These are phyloP conservation scores for Scophthalmus maximus DNA, from an alignment of 2,113 vertebrate species.

Conservation along the genomic window DNA sequence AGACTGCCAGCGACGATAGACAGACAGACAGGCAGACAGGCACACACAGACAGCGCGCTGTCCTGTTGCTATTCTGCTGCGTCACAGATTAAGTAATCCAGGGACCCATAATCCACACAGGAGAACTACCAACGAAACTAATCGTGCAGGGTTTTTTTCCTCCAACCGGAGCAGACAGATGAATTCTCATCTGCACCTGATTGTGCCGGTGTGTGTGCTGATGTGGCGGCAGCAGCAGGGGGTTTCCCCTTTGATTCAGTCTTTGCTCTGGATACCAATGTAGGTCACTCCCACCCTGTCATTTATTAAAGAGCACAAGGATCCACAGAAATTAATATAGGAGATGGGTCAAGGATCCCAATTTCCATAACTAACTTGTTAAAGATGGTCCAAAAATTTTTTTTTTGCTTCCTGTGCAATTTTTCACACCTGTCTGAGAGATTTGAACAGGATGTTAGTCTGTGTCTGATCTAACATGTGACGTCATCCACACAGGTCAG, in stretches of 20 bases:
- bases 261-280: neutral
- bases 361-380: neutral
- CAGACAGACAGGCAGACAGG: no score
- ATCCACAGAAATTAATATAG: no score
- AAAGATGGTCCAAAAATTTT: neutral
- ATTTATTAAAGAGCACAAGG: no score
- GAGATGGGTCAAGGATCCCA: no score
- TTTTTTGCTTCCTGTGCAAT: neutral
- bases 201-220: neutral
- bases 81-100: constrained; percentile 71
- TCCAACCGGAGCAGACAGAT: neutral
- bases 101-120: constrained; percentile 37
- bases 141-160: neutral
- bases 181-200: neutral
- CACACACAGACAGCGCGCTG: constrained; percentile 51
- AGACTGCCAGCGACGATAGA: constrained; percentile 23
- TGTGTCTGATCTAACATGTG: neutral
- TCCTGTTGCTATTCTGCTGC: constrained; percentile 62
- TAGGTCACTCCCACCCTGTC: no score
- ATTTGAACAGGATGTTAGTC: neutral
- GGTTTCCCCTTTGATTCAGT: neutral
- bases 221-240: neutral
- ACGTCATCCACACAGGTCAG: constrained; percentile 5
- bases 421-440: neutral
- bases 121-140: no score